A percentile compares a stretch with the other conserved stretches of the same genome.
These are phyloP conservation scores for Mythimna albipuncta DNA, from an alignment of 2,888 invertebrate species.

Conservation along the genomic window DNA sequence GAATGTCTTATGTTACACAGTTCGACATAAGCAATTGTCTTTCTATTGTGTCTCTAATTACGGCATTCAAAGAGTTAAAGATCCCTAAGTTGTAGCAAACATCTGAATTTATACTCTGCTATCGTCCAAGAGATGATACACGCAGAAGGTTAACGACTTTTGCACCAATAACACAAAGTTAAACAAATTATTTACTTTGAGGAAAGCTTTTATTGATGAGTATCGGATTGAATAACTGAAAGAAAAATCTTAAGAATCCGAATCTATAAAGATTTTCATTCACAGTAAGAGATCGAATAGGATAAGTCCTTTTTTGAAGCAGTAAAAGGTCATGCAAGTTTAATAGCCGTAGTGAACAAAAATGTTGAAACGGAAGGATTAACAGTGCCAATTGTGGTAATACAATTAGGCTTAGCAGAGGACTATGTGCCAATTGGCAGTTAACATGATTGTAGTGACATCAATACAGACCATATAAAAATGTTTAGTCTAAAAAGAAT, in stretches of 20 bases:
- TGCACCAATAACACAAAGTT: background rate
- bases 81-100: no score
- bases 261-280: background rate
- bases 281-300: no score
- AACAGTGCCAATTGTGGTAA: conserved; percentile 10
- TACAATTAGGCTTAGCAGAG: conserved; percentile 1
- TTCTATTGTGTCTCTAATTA: no score
- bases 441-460: background rate
- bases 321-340: background rate
- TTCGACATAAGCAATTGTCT: no score
- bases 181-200: conserved; percentile 3
- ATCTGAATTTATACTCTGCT: background rate
- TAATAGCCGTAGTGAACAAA: background rate
- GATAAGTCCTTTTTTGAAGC: background rate
- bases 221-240: background rate
- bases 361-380: background rate
- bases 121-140: background rate
- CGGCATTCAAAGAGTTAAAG: no score
- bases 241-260: background rate
- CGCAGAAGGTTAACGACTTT: background rate
- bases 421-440: conserved; percentile 15
- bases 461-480: background rate
- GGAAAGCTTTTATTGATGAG: background rate
- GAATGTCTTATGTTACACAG: no score
- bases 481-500: no score